Base-by-base conservation (phyloP, 2,888 invertebrate species). In the Lycia hirtaria region DNA sequence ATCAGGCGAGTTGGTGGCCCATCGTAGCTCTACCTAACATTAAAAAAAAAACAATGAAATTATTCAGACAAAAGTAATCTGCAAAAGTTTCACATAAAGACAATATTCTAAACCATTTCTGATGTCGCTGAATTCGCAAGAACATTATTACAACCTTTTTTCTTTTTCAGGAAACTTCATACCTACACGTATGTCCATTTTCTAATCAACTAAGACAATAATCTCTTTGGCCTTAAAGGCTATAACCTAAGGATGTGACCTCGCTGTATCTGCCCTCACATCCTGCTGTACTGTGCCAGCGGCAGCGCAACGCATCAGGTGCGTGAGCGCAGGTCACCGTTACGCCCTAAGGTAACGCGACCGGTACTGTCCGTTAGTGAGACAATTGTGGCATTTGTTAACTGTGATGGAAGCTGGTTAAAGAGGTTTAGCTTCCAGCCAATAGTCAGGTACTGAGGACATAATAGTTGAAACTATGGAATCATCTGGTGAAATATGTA, bases 321-420 rank as follows among this genome's bases (percentile, higher is more conserved):
- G 83, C 82, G 84, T 77, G 12, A 30, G 47, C 48, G 73, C 73
- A 67, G 60, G 63, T 75, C 77, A 80, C 87, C 82, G 87, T 85
- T 87, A 85, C 73, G 66, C 78, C 87, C 81, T 58, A 73, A 71
- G 80, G 88, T 70, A 78, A 74, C 79, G 74, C 55, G 65, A 70
- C 73, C 71, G 66, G 72, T 72, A 72, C 70, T 71, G 68, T 74
- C 72, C 69, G 69, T 66, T 66, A 52, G 4, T 26, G 44, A 15
- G 12, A 33, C 20, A 49, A 10, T 10, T 35, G 2, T 43, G 4
- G n/a, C n/a, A n/a, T 53, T 28, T 30, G 7, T 14, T 51, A 35
- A 38, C 24, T 15, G 14, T 44, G 30, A 17, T 32, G 10, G 20
- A 1, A 50, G n/a, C 14, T 45, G 14, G 28, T 28, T 28, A 24